phyloP scores from a whole-genome alignment of 2,113 vertebrate genomes.

The Zapornia atra region DNA sequence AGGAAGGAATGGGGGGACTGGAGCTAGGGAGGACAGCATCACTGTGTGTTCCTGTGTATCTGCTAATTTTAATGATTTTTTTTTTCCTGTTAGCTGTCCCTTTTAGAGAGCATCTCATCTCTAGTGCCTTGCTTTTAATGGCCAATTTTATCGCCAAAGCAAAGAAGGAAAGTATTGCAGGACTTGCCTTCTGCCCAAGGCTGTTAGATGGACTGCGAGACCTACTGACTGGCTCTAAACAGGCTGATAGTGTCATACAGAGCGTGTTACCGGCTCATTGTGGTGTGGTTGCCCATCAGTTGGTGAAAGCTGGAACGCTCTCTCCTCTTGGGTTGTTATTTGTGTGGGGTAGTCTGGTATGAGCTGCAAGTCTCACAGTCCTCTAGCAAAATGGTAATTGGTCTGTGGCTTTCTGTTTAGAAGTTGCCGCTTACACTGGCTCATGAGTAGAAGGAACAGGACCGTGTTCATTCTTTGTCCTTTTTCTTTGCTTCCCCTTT shows the following conservation, averaged over 20 bases:
- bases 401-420: neutral
- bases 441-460: neutral
- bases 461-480: neutral
- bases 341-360: neutral
- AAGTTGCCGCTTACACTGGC: neutral
- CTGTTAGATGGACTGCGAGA: neutral
- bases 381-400: neutral
- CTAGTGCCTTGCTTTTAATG: neutral
- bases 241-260: accelerated
- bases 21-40: neutral
- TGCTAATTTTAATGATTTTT: neutral
- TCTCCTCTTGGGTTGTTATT: neutral
- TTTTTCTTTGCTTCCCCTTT: neutral
- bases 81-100: neutral
- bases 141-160: neutral
- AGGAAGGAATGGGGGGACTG: neutral
- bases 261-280: accelerated
- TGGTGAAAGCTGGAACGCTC: neutral
- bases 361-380: neutral
- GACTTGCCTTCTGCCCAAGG: neutral
- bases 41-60: neutral
- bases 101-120: neutral
- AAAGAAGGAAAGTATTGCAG: neutral
- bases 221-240: accelerated
- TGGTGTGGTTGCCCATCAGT: neutral